These are phyloP conservation scores for Macrotis lagotis DNA, from an alignment of 2,113 vertebrate genomes.

Conservation along the genomic window DNA sequence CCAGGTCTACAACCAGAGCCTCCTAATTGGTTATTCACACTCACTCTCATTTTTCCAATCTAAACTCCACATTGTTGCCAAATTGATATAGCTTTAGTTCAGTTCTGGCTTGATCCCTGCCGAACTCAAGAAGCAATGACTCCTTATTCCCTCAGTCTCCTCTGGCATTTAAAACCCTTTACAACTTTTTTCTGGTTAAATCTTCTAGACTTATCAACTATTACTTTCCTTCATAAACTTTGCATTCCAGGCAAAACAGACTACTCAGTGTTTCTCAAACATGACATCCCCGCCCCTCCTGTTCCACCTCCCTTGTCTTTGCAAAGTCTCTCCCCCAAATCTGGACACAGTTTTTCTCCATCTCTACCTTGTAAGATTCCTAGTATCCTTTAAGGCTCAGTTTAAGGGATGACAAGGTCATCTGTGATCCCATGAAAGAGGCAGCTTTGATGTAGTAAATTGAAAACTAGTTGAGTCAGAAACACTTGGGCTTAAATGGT, in stretches of 20 bases:
- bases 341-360: not conserved
- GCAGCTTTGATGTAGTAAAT: not conserved
- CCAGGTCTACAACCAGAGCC: not conserved
- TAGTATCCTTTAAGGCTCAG: not conserved
- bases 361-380: not conserved
- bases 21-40: not conserved
- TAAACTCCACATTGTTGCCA: not conserved
- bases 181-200: not conserved
- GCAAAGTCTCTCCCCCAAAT: not conserved
- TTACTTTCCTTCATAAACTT: not conserved
- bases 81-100: not conserved
- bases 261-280: not conserved
- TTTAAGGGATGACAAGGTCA: not conserved
- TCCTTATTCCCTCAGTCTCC: not conserved
- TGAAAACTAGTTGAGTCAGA: not conserved
- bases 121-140: not conserved
- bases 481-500: not conserved
- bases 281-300: not conserved
- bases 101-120: not conserved
- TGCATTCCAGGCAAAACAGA: not conserved
- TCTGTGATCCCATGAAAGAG: not conserved
- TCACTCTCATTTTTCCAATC: not conserved
- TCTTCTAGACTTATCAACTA: not conserved
- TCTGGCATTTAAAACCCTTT: not conserved
- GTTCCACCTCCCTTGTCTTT: not conserved